Percentiles rank a stretch among this genome's conserved stretches.
These are phyloP conservation scores for Machimus atricapillus DNA, from an alignment of 2,888 invertebrate species.

Conservation along the genomic window DNA sequence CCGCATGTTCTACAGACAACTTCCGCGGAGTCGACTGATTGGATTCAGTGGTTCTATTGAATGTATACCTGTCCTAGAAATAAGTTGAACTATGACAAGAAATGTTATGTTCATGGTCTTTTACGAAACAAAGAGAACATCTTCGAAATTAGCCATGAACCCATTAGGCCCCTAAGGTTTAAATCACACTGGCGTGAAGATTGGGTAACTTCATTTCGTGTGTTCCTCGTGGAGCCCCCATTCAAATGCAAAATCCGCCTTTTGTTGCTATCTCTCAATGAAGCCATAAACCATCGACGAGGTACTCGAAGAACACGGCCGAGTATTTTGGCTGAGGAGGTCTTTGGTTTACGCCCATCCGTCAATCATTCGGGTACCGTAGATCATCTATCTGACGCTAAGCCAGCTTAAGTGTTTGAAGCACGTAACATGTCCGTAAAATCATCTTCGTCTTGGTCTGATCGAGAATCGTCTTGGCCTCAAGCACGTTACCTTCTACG, in stretches of 20 bases:
- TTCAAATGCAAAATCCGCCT: background rate
- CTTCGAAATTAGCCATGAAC: background rate
- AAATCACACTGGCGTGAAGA: background rate
- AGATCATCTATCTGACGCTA: conserved; percentile 39
- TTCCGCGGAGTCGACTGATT: background rate
- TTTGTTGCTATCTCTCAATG: background rate
- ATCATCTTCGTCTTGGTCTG: background rate
- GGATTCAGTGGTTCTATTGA: background rate
- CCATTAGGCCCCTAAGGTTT: background rate
- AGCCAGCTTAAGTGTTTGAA: conserved; percentile 41
- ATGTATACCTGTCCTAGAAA: background rate
- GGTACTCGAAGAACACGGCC: background rate
- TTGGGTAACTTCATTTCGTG: background rate
- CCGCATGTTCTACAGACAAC: background rate
- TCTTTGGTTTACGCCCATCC: conserved; percentile 17
- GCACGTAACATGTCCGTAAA: conserved; percentile 5
- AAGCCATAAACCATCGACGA: conserved; percentile 1
- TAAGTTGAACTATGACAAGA: background rate
- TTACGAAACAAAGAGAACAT: background rate
- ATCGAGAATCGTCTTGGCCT: background rate
- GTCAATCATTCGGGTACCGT: conserved; percentile 30
- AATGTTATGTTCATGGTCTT: background rate
- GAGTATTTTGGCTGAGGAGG: background rate
- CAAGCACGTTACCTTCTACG: background rate
- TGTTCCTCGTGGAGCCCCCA: background rate